Conservation (phyloP, 2,113 vertebrate species). For the Otolemur garnettii region DNA sequence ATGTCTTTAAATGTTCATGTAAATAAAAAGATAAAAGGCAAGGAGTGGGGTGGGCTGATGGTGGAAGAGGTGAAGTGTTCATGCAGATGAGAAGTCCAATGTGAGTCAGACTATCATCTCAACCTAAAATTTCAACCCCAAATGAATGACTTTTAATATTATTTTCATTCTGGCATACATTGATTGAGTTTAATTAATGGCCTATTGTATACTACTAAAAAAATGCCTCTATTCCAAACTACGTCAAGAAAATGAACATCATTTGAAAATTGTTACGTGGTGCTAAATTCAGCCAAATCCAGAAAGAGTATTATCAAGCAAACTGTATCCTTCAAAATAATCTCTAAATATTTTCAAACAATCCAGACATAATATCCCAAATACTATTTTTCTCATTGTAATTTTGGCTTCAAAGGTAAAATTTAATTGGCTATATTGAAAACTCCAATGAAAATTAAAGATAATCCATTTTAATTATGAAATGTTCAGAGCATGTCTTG, state of each 20-base stretch:
- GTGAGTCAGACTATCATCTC: neutral
- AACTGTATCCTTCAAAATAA: constrained; percentile 38
- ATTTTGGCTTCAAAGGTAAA: constrained; percentile 52
- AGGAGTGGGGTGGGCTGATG: accelerated
- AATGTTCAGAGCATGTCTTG: neutral
- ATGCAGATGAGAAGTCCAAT: neutral
- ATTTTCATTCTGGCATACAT: neutral
- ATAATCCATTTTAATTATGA: constrained; percentile 43
- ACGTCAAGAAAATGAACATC: neutral
- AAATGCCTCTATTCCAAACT: neutral
- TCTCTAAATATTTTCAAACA: constrained; percentile 59
- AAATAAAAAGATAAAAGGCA: neutral
- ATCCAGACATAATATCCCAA: neutral
- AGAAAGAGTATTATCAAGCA: neutral
- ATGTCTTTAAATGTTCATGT: neutral
- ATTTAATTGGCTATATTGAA: constrained; percentile 51
- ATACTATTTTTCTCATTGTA: neutral
- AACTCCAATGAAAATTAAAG: neutral
- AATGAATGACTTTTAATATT: neutral
- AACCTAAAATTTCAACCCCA: neutral
- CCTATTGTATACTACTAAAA: neutral
- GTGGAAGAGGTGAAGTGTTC: neutral
- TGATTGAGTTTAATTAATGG: constrained; percentile 18
- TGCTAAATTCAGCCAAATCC: neutral
- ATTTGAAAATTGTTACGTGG: neutral